phyloP scores from a whole-genome alignment of 1,140 invertebrate species.

The Trachymyrmex septentrionalis region DNA sequence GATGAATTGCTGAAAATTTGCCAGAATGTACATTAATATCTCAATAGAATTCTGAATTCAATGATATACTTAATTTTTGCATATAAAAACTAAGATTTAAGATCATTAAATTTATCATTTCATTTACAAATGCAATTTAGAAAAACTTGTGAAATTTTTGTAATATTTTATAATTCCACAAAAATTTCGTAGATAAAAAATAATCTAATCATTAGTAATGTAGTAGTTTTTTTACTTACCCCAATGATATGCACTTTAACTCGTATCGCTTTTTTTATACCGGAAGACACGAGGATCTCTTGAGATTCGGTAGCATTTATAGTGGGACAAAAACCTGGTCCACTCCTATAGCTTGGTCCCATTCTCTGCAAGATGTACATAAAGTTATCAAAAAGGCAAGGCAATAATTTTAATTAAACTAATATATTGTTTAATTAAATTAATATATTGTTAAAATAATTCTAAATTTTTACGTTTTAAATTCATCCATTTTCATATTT shows the following conservation, averaged over 20 bases:
- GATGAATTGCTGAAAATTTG: slow-evolving; percentile 92
- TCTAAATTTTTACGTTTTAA: neutral
- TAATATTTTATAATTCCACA: neutral
- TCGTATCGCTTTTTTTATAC: slow-evolving; percentile 94
- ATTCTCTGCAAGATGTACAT: slow-evolving; percentile 89
- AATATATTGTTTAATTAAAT: neutral
- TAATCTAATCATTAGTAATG: neutral
- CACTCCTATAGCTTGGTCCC: slow-evolving; percentile 96
- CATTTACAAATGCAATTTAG: neutral
- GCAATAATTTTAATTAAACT: neutral
- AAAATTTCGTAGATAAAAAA: neutral
- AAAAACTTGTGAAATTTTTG: neutral
- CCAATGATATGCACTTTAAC: slow-evolving; percentile 98
- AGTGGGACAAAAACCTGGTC: slow-evolving; percentile 96
- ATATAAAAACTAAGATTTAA: neutral
- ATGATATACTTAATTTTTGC: neutral
- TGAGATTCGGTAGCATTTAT: slow-evolving; percentile 96
- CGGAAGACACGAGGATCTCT: slow-evolving; percentile 96
- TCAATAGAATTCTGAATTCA: slow-evolving; percentile 4
- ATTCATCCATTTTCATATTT: neutral
- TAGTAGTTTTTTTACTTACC: slow-evolving; percentile 82
- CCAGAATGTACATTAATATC: neutral
- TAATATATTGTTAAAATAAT: neutral
- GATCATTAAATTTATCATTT: neutral
- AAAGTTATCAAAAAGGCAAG: slow-evolving; percentile 9